Conservation (phyloP, 2,888 invertebrate genomes). For the Drosophila setosimentum region DNA sequence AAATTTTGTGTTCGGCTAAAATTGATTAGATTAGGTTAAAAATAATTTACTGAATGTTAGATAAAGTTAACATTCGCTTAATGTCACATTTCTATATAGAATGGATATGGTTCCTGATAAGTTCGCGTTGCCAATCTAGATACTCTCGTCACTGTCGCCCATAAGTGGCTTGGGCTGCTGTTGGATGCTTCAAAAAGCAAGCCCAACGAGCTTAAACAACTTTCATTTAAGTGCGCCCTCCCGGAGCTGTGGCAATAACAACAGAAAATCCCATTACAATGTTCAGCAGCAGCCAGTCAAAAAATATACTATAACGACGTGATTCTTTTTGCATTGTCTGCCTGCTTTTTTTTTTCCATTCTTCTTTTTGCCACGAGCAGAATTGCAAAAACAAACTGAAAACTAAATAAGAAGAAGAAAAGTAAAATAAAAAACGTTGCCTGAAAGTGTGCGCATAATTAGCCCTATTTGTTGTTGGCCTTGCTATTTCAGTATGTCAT, state of each 20-base stretch:
- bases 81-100: not conserved
- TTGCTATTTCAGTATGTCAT: conserved; percentile 33
- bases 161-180: conserved; percentile 9
- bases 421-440: conserved; percentile 23
- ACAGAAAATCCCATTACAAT: conserved; percentile 42
- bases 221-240: conserved; percentile 73
- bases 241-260: conserved; percentile 33
- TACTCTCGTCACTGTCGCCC: not conserved
- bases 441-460: conserved; percentile 76
- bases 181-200: conserved; percentile 19
- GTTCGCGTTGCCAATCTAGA: not conserved
- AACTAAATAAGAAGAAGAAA: conserved; percentile 22
- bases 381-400: conserved; percentile 40
- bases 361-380: conserved; percentile 26
- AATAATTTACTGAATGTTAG: not conserved
- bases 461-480: conserved; percentile 70
- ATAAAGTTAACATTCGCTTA: not conserved
- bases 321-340: conserved; percentile 71
- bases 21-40: not conserved
- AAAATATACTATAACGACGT: conserved; percentile 63
- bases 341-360: conserved; percentile 28
- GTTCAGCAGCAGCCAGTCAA: conserved; percentile 34
- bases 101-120: conserved; percentile 5
- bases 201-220: conserved; percentile 52
- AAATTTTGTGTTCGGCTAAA: not conserved